These are phyloP conservation scores for Salvelinus fontinalis DNA, from an alignment of 2,113 vertebrate species.

Conservation along the genomic window DNA sequence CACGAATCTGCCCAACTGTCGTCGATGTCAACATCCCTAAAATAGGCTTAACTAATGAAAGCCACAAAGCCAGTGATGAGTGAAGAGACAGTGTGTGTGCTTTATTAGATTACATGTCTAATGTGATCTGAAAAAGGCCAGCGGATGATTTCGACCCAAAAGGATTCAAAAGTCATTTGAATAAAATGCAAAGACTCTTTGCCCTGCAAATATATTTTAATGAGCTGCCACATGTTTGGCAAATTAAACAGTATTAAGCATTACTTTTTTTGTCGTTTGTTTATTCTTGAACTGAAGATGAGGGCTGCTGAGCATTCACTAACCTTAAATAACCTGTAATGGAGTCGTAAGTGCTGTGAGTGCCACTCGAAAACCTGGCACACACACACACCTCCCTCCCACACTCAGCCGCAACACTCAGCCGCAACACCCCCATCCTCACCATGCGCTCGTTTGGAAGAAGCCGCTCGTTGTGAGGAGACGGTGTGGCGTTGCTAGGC, in stretches of 20 bases:
- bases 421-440: no score
- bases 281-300: neutral
- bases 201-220: slow-evolving; percentile 42
- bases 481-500: slow-evolving; percentile 57
- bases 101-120: slow-evolving; percentile 28
- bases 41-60: neutral
- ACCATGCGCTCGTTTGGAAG: slow-evolving; percentile 9
- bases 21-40: neutral
- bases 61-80: neutral
- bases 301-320: neutral
- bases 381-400: no score
- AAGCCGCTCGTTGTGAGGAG: slow-evolving; percentile 40
- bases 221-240: slow-evolving; percentile 23
- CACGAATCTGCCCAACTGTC: no score
- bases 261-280: neutral
- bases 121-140: slow-evolving; percentile 33
- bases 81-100: neutral
- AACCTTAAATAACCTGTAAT: neutral
- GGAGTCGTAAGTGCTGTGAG: no score
- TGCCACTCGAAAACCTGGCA: no score
- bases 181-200: slow-evolving; percentile 35
- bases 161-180: slow-evolving; percentile 19
- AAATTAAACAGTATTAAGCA: slow-evolving; percentile 10
- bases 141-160: slow-evolving; percentile 7
- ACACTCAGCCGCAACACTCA: no score